Conservation (phyloP, 2,888 invertebrate species). For the Oscheius onirici region DNA sequence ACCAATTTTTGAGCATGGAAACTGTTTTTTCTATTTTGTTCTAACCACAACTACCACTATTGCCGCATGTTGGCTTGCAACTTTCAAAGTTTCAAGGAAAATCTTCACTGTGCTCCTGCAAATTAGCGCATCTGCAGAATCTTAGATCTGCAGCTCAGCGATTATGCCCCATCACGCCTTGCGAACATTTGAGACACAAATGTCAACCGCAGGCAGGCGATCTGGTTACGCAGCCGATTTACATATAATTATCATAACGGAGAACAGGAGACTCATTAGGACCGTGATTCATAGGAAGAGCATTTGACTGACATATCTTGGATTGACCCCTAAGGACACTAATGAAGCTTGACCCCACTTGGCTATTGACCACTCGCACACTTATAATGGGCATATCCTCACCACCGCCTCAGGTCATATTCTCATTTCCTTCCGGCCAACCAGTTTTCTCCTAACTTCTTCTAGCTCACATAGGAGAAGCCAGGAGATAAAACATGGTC, state of each 20-base stretch:
- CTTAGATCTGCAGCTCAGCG: not conserved
- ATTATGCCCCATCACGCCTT: not conserved
- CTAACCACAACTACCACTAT: too few species aligned
- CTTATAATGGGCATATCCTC: slow-evolving; percentile 13
- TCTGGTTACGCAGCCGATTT: slow-evolving; percentile 33
- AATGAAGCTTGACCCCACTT: slow-evolving; percentile 22
- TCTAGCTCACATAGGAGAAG: not conserved
- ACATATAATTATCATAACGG: slow-evolving; percentile 36
- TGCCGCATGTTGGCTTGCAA: too few species aligned
- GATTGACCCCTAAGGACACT: slow-evolving; percentile 33
- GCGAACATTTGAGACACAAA: slow-evolving; percentile 19
- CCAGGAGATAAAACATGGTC: not conserved
- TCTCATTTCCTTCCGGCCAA: not conserved
- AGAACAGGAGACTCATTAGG: slow-evolving; percentile 30
- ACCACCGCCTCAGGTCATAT: not conserved
- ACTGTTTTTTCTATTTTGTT: not conserved
- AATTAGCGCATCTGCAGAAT: not conserved
- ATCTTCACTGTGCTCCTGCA: not conserved
- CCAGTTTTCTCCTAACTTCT: not conserved
- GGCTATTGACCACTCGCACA: slow-evolving; percentile 11
- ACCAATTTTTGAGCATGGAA: too few species aligned
- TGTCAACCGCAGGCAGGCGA: slow-evolving; percentile 24
- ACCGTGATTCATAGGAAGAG: slow-evolving; percentile 33
- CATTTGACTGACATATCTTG: slow-evolving; percentile 32
- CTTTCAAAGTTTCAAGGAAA: too few species aligned